phyloP scores from a whole-genome alignment of 2,888 invertebrate genomes.

The Megaustenia siamemsis region DNA sequence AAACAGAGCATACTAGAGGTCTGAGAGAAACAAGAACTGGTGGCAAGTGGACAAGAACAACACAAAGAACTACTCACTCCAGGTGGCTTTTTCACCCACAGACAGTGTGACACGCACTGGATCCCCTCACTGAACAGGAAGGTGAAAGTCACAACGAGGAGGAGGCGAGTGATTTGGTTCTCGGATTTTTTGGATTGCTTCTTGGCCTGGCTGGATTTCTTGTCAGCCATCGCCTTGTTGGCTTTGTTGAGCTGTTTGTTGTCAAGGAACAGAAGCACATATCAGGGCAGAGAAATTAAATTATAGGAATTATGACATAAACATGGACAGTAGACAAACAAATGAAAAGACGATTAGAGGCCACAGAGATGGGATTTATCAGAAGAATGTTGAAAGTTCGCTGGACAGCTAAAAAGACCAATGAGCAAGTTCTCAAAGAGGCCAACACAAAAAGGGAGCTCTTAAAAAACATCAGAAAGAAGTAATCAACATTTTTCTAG shows the following conservation, averaged over 20 bases:
- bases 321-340: no score
- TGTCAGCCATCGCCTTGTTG: conserved; percentile 63
- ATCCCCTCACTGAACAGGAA: conserved; percentile 66
- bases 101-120: conserved; percentile 70
- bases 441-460: no score
- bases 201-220: conserved; percentile 60
- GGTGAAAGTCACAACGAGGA: conserved; percentile 70
- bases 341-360: no score
- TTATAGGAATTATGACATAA: no score
- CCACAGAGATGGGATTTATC: no score
- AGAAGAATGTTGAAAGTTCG: no score
- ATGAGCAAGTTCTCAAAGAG: no score
- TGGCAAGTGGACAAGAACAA: neutral
- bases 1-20: neutral
- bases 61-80: conserved; percentile 57
- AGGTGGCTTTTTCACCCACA: conserved; percentile 65
- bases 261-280: neutral
- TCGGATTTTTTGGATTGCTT: conserved; percentile 62
- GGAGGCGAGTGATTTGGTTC: conserved; percentile 66
- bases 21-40: neutral
- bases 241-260: conserved; percentile 56
- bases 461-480: no score
- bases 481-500: no score
- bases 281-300: no score
- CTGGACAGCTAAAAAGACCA: no score